Conservation (phyloP, 2,888 invertebrate species). For the Thalpophila matura region DNA sequence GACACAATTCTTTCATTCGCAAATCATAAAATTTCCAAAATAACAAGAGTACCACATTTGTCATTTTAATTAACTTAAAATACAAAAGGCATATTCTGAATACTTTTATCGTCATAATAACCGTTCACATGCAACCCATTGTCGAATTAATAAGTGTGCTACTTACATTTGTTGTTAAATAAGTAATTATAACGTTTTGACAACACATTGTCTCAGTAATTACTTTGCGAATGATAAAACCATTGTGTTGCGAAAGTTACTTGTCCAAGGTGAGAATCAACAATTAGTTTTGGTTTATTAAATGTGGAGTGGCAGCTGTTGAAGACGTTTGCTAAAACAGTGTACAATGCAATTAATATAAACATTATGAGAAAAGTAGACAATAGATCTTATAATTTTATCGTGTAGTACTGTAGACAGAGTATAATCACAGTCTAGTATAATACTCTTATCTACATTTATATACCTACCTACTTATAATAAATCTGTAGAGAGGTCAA, state of each 20-base stretch:
- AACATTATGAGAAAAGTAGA: conserved; percentile 40
- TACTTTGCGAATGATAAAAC: conserved; percentile 59
- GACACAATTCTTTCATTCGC: conserved; percentile 54
- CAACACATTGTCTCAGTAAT: conserved; percentile 64
- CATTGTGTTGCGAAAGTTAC: conserved; percentile 64
- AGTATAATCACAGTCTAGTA: no score
- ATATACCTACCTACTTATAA: no score
- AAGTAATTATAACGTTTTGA: conserved; percentile 68
- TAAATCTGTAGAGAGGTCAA: no score
- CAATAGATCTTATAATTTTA: conserved; percentile 47
- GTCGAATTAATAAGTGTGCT: conserved; percentile 62
- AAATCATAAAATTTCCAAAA: conserved; percentile 55
- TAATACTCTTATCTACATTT: no score
- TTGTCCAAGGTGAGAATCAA: conserved; percentile 60
- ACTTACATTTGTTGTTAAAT: conserved; percentile 65
- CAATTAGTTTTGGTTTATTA: conserved; percentile 57
- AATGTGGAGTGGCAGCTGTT: conserved; percentile 43
- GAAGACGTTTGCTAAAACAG: conserved; percentile 34
- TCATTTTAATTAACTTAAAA: conserved; percentile 62
- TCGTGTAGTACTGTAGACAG: conserved; percentile 24
- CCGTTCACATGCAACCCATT: conserved; percentile 62
- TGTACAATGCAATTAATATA: conserved; percentile 39
- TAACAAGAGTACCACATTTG: conserved; percentile 60
- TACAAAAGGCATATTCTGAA: conserved; percentile 59
- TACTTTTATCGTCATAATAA: conserved; percentile 56